These are phyloP conservation scores for Orientallactaga bullata DNA, from an alignment of 2,113 vertebrate genomes.

Conservation along the genomic window DNA sequence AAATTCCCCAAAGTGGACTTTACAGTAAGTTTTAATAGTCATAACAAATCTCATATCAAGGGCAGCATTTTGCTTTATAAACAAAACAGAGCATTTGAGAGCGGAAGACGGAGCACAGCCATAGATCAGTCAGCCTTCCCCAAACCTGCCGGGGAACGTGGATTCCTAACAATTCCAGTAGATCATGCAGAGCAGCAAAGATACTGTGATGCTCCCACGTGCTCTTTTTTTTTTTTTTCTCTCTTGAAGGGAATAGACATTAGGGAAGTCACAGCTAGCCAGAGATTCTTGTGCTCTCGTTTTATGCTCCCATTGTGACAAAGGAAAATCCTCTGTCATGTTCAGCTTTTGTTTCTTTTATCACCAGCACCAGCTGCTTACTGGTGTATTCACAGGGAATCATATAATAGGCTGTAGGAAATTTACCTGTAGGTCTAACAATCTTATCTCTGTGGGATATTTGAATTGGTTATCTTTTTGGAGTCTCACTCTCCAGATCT, in stretches of 20 bases:
- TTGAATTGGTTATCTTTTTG: not conserved
- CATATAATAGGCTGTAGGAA: not conserved
- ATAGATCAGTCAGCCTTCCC: not conserved
- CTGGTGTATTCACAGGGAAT: not conserved
- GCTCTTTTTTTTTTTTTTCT: not conserved
- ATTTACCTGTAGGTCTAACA: not conserved
- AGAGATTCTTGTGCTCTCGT: not conserved
- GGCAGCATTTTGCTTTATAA: not conserved
- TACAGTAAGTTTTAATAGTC: slow-evolving; percentile 39
- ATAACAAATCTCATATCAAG: not conserved
- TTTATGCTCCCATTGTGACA: not conserved
- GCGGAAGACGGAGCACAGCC: not conserved
- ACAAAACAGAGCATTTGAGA: not conserved
- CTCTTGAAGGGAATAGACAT: slow-evolving; percentile 10
- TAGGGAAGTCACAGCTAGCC: not conserved
- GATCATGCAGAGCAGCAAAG: not conserved
- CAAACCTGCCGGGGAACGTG: not conserved
- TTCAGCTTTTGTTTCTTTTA: not conserved
- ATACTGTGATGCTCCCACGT: not conserved
- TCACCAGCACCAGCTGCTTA: not conserved
- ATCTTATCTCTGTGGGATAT: not conserved
- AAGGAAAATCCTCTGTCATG: not conserved
- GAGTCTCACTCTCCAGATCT: not conserved
- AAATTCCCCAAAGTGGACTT: not conserved
- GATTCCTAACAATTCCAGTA: not conserved